Conservation (phyloP, 1,140 invertebrate species). For the Hylaeus anthracinus region DNA sequence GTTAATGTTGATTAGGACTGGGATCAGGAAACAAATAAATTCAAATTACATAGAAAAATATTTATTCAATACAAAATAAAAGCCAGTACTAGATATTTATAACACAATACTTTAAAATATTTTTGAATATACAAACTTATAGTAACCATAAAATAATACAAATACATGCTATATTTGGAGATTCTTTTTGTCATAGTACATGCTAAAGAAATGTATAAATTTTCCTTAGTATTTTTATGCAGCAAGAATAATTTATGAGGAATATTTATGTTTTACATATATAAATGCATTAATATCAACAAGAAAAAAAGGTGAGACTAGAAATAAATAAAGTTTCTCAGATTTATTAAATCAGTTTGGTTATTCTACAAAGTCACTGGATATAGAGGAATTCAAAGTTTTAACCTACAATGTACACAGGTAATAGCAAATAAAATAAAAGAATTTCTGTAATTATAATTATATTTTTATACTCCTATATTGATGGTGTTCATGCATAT, state of each 20-base stretch:
- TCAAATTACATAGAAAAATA: slow-evolving; percentile 70
- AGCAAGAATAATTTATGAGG: slow-evolving; percentile 16
- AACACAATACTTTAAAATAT: slow-evolving; percentile 48
- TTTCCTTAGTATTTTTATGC: slow-evolving; percentile 16
- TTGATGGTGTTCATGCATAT: slow-evolving; percentile 17
- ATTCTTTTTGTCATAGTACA: slow-evolving; percentile 28
- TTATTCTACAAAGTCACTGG: slow-evolving; percentile 14
- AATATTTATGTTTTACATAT: neutral
- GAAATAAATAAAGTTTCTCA: slow-evolving; percentile 20
- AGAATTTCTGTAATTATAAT: neutral
- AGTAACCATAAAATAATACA: slow-evolving; percentile 48
- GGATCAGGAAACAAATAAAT: slow-evolving; percentile 75
- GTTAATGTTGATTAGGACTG: slow-evolving; percentile 44
- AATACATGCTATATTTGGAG: slow-evolving; percentile 46
- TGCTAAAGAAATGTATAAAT: slow-evolving; percentile 41
- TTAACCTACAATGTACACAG: neutral
- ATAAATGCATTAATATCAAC: slow-evolving; percentile 7
- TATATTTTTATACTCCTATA: neutral
- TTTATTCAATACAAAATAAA: slow-evolving; percentile 78
- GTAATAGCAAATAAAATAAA: slow-evolving; percentile 1
- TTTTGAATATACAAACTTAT: slow-evolving; percentile 50
- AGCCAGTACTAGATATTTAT: slow-evolving; percentile 63
- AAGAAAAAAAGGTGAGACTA: slow-evolving; percentile 23
- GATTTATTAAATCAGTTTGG: neutral
- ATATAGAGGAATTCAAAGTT: neutral